phyloP scores from a whole-genome alignment of 2,888 invertebrate species.

The Anoncus sp. region DNA sequence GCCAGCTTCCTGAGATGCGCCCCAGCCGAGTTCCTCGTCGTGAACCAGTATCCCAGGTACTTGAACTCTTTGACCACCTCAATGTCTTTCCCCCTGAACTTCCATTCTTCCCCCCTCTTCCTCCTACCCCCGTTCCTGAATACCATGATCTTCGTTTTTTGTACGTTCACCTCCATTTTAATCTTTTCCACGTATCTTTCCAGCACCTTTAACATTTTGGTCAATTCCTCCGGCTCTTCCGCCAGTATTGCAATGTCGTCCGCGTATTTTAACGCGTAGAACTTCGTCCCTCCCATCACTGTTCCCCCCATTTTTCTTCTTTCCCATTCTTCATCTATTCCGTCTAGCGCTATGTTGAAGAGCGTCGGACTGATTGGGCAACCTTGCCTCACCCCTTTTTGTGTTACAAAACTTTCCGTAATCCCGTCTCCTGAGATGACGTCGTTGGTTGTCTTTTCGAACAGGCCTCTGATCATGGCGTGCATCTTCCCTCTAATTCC shows the following conservation, averaged over 20 bases:
- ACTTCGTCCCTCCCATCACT: conserved; percentile 26
- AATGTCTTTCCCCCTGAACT: conserved; percentile 24
- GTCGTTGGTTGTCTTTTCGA: conserved; percentile 16
- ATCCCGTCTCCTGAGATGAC: conserved; percentile 8
- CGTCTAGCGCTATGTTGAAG: conserved; percentile 38
- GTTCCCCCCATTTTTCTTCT: conserved; percentile 33
- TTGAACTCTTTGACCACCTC: conserved; percentile 40
- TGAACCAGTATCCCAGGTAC: conserved; percentile 43
- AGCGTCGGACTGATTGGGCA: conserved; percentile 37
- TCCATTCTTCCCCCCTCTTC: conserved; percentile 21
- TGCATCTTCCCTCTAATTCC: too few relatives aligned
- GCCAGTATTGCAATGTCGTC: conserved; percentile 40
- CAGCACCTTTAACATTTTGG: conserved; percentile 23
- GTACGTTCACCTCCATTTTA: conserved; percentile 34
- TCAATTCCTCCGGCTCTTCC: conserved; percentile 19
- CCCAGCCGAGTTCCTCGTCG: conserved; percentile 1
- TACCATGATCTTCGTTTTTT: conserved; percentile 41
- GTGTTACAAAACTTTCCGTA: conserved; percentile 21
- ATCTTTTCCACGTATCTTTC: conserved; percentile 15
- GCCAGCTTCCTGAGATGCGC: conserved; percentile 5
- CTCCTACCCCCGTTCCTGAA: conserved; percentile 35
- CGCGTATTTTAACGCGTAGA: conserved; percentile 41
- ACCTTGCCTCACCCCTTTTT: conserved; percentile 26
- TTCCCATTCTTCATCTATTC: conserved; percentile 35
- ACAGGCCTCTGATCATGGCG: too few relatives aligned